Percentiles rank a stretch among this genome's conserved stretches.
Evolutionary conservation across 2,888 invertebrate species (phyloP).

Genomic region (Nomada flava): DNA sequence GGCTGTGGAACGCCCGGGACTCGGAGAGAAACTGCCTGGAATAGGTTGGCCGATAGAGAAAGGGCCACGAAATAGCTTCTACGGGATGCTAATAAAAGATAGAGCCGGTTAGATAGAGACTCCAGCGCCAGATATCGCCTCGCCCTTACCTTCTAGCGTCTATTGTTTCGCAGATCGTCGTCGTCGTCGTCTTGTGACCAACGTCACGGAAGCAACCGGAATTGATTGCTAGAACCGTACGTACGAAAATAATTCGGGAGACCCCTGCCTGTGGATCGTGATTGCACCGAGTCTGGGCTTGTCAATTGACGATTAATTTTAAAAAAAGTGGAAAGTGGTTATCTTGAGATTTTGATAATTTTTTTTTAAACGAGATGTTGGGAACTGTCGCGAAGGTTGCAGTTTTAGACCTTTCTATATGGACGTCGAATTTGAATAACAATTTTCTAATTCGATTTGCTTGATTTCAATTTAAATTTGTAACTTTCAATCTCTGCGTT

Average conservation of each 20-base stretch:
- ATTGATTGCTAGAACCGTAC: slow-evolving; percentile 53
- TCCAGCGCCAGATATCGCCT: slow-evolving; percentile 68
- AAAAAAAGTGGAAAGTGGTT: not conserved
- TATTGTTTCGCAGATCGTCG: slow-evolving; percentile 77
- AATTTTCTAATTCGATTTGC: too few relatives aligned
- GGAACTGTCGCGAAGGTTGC: too few relatives aligned
- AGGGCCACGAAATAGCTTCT: slow-evolving; percentile 81
- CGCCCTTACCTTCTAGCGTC: slow-evolving; percentile 56
- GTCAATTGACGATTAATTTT: too few relatives aligned
- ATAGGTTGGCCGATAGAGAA: slow-evolving; percentile 80
- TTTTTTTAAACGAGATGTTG: too few relatives aligned
- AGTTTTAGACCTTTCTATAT: too few relatives aligned
- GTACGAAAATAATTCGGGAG: slow-evolving; percentile 26
- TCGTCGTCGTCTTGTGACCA: slow-evolving; percentile 50
- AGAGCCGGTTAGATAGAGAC: slow-evolving; percentile 77
- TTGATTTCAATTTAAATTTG: too few relatives aligned
- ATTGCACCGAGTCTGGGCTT: too few relatives aligned
- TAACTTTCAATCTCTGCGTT: too few relatives aligned
- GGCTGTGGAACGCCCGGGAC: slow-evolving; percentile 75
- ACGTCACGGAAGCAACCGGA: slow-evolving; percentile 54
- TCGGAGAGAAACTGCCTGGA: slow-evolving; percentile 76
- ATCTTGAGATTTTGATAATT: too few relatives aligned
- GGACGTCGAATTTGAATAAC: too few relatives aligned
- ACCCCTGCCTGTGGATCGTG: not conserved
- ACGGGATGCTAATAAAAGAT: slow-evolving; percentile 83